Percentiles rank a stretch among this genome's conserved stretches.
phyloP scores from a whole-genome alignment of 2,888 invertebrate species.

The Drosophila parthenogenetica region DNA sequence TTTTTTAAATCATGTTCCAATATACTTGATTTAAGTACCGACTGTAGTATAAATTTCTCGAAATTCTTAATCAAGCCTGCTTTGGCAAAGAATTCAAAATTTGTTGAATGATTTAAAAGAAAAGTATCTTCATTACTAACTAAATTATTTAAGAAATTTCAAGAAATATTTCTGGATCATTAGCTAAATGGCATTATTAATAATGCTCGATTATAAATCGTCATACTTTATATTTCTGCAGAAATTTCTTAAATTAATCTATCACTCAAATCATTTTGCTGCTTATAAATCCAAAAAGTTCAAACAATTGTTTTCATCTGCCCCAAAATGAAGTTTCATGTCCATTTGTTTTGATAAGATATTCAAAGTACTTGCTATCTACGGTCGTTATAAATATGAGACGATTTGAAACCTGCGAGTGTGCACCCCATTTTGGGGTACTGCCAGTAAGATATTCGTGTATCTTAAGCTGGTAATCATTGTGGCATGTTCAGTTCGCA shows the following conservation, averaged over 20 bases:
- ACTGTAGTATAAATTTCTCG: too few relatives aligned
- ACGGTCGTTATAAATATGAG: conserved; percentile 3
- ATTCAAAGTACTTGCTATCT: conserved; percentile 23
- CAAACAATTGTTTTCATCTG: background rate
- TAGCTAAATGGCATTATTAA: too few relatives aligned
- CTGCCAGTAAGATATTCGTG: conserved; percentile 35
- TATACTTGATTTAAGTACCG: too few relatives aligned
- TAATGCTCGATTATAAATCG: too few relatives aligned
- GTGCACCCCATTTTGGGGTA: conserved; percentile 40
- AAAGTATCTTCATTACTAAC: too few relatives aligned
- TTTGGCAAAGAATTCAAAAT: too few relatives aligned
- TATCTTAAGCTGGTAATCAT: conserved; percentile 70
- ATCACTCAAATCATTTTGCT: background rate
- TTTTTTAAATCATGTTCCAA: too few relatives aligned
- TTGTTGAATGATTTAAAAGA: too few relatives aligned
- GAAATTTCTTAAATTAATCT: background rate
- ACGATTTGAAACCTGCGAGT: conserved; percentile 26
- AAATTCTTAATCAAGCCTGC: too few relatives aligned
- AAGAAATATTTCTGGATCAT: too few relatives aligned
- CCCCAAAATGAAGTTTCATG: background rate
- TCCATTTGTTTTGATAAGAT: conserved; percentile 29
- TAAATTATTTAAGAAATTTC: too few relatives aligned
- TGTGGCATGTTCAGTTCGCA: conserved; percentile 70
- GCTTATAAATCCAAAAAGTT: background rate
- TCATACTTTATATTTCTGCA: background rate